phyloP scores from a whole-genome alignment of 2,113 vertebrate genomes.

The Rhinoderma darwinii region DNA sequence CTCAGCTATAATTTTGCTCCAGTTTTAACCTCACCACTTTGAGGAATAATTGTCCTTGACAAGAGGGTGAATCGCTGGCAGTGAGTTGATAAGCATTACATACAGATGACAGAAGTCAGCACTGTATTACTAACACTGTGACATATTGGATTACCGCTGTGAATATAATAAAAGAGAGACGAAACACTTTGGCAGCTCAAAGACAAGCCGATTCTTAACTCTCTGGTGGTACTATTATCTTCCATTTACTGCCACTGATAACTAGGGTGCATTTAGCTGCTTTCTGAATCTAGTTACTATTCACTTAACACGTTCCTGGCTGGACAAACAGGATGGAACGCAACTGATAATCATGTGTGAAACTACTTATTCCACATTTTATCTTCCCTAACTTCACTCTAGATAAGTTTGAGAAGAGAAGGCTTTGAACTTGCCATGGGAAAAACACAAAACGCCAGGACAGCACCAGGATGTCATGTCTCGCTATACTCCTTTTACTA shows the following conservation, averaged over 20 bases:
- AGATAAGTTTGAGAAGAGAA: conserved; percentile 66
- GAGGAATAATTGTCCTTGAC: conserved; percentile 96
- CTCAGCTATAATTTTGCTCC: conserved; percentile 79
- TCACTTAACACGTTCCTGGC: conserved; percentile 79
- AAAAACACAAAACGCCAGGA: conserved; percentile 64
- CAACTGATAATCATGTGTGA: conserved; percentile 64
- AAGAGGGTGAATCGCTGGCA: conserved; percentile 95
- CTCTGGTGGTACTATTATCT: conserved; percentile 85
- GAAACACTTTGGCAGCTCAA: conserved; percentile 90
- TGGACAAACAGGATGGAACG: conserved; percentile 66
- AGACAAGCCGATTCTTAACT: conserved; percentile 87
- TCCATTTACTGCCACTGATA: conserved; percentile 89
- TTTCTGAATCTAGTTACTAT: conserved; percentile 75
- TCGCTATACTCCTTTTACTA: conserved; percentile 63
- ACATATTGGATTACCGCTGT: conserved; percentile 98
- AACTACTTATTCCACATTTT: conserved; percentile 74
- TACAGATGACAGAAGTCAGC: conserved; percentile 98
- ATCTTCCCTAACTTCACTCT: conserved; percentile 68
- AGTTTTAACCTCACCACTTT: conserved; percentile 84
- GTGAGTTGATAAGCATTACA: conserved; percentile 97
- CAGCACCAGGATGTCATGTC: conserved; percentile 68
- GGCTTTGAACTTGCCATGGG: conserved; percentile 67
- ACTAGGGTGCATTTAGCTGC: conserved; percentile 81
- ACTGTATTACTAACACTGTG: conserved; percentile 87
- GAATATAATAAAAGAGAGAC: conserved; percentile 97